Evolutionary conservation across 2,797 vertebrate genomes (phyloP), one percentile per base, ranked within the genome.

Genomic region (Telmatherina bonti): DNA sequence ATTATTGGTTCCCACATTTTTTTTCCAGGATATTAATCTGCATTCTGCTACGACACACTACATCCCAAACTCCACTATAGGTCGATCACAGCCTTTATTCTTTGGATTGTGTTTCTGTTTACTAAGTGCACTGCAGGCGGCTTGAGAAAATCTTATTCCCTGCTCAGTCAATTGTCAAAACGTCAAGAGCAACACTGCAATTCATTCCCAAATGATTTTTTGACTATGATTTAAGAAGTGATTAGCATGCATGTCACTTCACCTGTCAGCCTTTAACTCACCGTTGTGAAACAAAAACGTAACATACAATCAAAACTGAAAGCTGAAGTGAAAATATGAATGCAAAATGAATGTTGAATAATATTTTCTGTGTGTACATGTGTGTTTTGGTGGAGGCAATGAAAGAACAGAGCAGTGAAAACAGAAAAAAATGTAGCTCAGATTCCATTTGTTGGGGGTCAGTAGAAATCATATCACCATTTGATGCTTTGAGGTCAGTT

Each of bases 361-460:
- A 72, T 82, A 62, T 77, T 66, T 53, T 70, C 41, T 47, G 27
- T 29, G 57, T 56, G 53, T 68, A 8, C n/a, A 20, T 73, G 16
- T 78, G 55, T 31, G 61, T 65, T 67, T 70, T 33, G 24, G 33
- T 36, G 11, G 20, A 71, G 77, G 49, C 70, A 74, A 70, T 65
- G 56, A 78, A 45, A 68, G 68, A 86, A 74, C 57, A 83, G 57
- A 81, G 66, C n/a, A 72, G 35, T 62, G 16, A 58, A 79, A 85
- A 81, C 60, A 69, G 54, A 67, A 59, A 64, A 59, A 53, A 62
- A 73, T 36, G 41, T 35, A 63, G 61, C 52, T 62, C 26, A 55
- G 30, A 59, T 76, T 78, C 54, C 63, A 81, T 79, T 45, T 74
- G 62, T 68, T n/a, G 45, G 30, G 11, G 24, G 26, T 61, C 16